A percentile compares a stretch with the other conserved stretches of the same genome.
Evolutionary conservation across 2,113 vertebrate genomes (phyloP).

Genomic region (Tupaia chinensis): DNA sequence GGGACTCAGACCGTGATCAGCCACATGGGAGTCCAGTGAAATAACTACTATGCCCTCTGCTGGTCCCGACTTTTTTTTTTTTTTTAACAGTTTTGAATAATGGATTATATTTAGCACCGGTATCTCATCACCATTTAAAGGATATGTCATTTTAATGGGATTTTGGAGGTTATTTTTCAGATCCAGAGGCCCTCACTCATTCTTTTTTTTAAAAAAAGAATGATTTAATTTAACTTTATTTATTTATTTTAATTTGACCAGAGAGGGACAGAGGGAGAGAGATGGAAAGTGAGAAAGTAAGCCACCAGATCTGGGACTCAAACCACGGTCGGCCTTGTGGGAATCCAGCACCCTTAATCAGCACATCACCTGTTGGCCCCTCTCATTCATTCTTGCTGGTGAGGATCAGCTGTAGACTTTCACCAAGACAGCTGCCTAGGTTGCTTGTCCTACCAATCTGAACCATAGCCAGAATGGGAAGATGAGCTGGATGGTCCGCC

Average conservation of each 20-base stretch:
- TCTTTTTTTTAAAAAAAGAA: too few species aligned
- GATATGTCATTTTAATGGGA: not conserved
- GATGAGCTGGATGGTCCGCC: not conserved
- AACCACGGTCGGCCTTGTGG: too few species aligned
- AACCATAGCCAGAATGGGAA: not conserved
- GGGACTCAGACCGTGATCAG: too few species aligned
- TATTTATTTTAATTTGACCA: too few species aligned
- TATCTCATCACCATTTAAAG: constrained; percentile 1
- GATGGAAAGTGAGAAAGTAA: too few species aligned
- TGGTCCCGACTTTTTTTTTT: not conserved
- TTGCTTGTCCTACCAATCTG: not conserved
- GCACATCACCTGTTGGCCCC: too few species aligned
- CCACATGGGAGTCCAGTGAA: too few species aligned
- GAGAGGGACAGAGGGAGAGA: too few species aligned
- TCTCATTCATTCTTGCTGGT: not conserved
- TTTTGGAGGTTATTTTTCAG: not conserved
- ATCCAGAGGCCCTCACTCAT: not conserved
- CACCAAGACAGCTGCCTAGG: not conserved
- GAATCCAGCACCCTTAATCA: too few species aligned
- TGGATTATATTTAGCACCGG: not conserved
- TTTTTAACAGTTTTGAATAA: not conserved
- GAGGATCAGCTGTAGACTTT: not conserved
- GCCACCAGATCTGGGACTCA: too few species aligned
- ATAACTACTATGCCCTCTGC: too few species aligned
- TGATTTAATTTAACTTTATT: too few species aligned